Conservation (phyloP, 2,888 invertebrate species). For the Flexamia atlantica region DNA sequence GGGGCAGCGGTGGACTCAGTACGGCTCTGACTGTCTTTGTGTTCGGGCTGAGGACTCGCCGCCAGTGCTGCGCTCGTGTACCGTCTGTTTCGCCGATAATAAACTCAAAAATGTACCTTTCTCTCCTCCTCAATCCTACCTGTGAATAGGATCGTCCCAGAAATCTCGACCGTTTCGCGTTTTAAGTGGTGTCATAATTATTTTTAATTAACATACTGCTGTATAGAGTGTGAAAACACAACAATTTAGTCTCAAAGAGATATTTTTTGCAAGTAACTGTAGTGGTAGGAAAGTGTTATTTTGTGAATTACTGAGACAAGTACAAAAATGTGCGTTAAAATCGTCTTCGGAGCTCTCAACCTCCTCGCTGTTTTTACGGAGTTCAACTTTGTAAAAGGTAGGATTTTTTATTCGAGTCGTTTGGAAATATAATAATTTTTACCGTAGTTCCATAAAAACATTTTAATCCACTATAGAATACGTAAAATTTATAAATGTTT, state of each 20-base stretch:
- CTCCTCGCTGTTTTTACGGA: slow-evolving; percentile 16
- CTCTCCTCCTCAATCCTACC: not conserved
- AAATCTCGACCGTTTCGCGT: not conserved
- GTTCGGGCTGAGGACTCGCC: not conserved
- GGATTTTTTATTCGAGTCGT: too few species aligned
- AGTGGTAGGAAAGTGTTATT: slow-evolving; percentile 1
- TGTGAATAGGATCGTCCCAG: not conserved
- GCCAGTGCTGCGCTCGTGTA: not conserved
- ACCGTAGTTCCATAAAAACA: too few species aligned
- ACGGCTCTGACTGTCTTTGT: not conserved
- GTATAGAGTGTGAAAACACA: too few species aligned
- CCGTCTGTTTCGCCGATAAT: not conserved
- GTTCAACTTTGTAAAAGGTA: slow-evolving; percentile 39
- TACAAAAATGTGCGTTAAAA: slow-evolving; percentile 10
- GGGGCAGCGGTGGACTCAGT: slow-evolving; percentile 1
- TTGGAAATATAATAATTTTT: too few species aligned
- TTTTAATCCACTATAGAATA: too few species aligned
- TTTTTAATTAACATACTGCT: too few species aligned
- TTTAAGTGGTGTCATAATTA: not conserved
- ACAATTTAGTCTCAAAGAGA: too few species aligned
- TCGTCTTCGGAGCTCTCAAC: slow-evolving; percentile 1
- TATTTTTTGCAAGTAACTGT: not conserved
- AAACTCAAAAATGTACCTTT: not conserved
- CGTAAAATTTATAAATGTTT: too few species aligned
- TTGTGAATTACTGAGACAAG: not conserved